Evolutionary conservation across 2,113 vertebrate species (phyloP), one percentile per base, ranked within the genome.

Genomic region (Psittacara wagleri): DNA sequence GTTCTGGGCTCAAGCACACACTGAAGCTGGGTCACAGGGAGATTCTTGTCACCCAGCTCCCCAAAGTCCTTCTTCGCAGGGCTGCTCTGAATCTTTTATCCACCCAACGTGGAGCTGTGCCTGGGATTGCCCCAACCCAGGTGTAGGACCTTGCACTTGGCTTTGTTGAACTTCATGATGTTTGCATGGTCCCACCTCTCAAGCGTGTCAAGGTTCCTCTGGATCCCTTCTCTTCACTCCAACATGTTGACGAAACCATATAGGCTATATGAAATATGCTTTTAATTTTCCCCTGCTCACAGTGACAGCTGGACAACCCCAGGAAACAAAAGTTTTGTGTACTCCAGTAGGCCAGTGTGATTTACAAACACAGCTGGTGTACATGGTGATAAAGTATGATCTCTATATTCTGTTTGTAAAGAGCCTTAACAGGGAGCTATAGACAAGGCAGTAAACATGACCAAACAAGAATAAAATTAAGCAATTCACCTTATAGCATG

Each of bases 401-500:
- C 7, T 1, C 6, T 33, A 17, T 1, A 6, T 55, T 54, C 35
- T 62, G 8, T 62, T 39, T 78, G 23, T 24, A 68, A 83, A 73
- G 17, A 73, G 0, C 4, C 10, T 4, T 11, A 66, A n/a, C 3
- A n/a, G 33, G 7, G 64, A 88, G 25, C 25, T 48, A 16, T 46
- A 70, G 7, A 35, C 8, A 17, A 77, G 46, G 17, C 31, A 33
- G 44, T 16, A 49, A 48, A 27, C 2, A 9, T 18, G n/a, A 51
- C 14, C 9, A 27, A 68, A 28, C 6, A 68, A 43, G 6, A 64
- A 70, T 37, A 76, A 84, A 77, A 72, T 33, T 5, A 72, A 72
- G 3, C 13, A 2, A 19, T 61, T 46, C 6, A 29, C 12, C 2
- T 70, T 51, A 31, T 10, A 52, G 2, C 3, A 24, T 13, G 3